Percentiles rank a stretch among this genome's conserved stretches.
phyloP scores from a whole-genome alignment of 2,888 invertebrate genomes.

The Parelbella ahira region DNA sequence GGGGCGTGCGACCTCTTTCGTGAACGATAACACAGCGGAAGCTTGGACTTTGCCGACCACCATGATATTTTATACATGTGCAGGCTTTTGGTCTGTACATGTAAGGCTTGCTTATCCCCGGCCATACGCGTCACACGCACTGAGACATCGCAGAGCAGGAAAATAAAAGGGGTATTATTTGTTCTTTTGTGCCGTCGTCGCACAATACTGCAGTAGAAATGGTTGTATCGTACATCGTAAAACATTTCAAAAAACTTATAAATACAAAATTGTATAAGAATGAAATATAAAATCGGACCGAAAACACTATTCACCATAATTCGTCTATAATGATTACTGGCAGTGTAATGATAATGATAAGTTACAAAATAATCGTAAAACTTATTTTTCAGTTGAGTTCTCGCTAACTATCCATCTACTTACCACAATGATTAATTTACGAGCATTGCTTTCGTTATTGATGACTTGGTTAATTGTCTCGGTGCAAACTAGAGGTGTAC shows the following conservation, averaged over 20 bases:
- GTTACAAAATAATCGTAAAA: conserved; percentile 53
- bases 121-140: no score
- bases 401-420: conserved; percentile 60
- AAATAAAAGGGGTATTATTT: conserved; percentile 36
- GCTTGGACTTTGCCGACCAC: no score
- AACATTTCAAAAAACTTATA: conserved; percentile 74
- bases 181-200: conserved; percentile 35
- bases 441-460: conserved; percentile 72
- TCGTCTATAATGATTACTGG: conserved; percentile 73
- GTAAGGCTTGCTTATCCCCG: no score
- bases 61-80: no score
- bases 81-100: no score
- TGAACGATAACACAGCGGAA: conserved; percentile 6
- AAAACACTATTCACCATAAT: conserved; percentile 61
- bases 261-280: conserved; percentile 68
- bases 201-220: conserved; percentile 32
- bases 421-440: conserved; percentile 75
- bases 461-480: conserved; percentile 63
- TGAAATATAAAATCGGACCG: conserved; percentile 77
- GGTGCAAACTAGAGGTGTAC: conserved; percentile 77
- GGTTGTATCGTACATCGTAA: conserved; percentile 49
- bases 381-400: conserved; percentile 39
- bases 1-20: conserved; percentile 1
- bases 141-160: conserved; percentile 57
- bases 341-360: conserved; percentile 71